Evolutionary conservation across 2,888 invertebrate species (phyloP).

Genomic region (Ectropis crepuscularia): DNA sequence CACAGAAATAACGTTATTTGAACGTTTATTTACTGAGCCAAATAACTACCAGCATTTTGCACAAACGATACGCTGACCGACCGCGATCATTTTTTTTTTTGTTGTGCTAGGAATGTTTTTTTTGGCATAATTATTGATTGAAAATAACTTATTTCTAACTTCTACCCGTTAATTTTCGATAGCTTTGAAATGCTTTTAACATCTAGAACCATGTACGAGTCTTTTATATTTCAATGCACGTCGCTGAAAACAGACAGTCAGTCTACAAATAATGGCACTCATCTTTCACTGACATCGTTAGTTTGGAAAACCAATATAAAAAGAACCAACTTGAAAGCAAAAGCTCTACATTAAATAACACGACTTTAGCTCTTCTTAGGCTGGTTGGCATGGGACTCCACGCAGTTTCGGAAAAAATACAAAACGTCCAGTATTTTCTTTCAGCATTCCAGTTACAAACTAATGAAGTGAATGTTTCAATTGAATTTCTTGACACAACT

Average conservation of each 20-base stretch:
- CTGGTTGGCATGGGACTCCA: constrained; percentile 39
- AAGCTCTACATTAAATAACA: constrained; percentile 23
- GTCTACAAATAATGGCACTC: constrained; percentile 62
- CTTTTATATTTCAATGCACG: constrained; percentile 5
- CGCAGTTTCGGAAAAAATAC: constrained; percentile 47
- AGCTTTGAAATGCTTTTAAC: too few species aligned
- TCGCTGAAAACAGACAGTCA: constrained; percentile 43
- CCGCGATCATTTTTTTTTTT: too few species aligned
- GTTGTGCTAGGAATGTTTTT: too few species aligned
- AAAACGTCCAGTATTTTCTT: constrained; percentile 52
- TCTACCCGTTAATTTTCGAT: too few species aligned
- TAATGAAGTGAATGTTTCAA: constrained; percentile 52
- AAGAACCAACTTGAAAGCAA: constrained; percentile 38
- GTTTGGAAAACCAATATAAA: constrained; percentile 53
- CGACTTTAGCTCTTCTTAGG: constrained; percentile 42
- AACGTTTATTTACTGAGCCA: too few species aligned
- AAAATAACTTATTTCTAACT: too few species aligned
- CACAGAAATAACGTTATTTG: too few species aligned
- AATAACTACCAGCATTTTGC: too few species aligned
- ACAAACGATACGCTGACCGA: too few species aligned
- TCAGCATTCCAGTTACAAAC: constrained; percentile 55
- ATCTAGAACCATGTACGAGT: not conserved
- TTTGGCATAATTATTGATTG: too few species aligned
- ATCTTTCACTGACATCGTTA: constrained; percentile 67
- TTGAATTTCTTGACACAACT: not conserved